These are phyloP conservation scores for Discoglossus pictus DNA, from an alignment of 2,797 vertebrate species.

Conservation along the genomic window DNA sequence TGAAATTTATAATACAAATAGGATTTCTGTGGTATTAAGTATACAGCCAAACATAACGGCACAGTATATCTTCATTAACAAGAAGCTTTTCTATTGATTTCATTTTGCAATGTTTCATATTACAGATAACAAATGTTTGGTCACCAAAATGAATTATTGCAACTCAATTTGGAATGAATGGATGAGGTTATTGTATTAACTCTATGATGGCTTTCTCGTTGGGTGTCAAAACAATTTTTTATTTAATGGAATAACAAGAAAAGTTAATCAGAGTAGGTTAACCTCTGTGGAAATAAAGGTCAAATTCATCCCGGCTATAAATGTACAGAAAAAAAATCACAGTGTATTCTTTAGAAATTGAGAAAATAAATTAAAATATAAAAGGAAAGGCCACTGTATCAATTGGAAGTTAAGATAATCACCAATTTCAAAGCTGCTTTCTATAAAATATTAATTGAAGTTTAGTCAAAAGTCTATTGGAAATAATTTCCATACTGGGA, in stretches of 20 bases:
- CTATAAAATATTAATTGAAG: no score
- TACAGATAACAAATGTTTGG: constrained; percentile 88
- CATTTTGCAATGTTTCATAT: constrained; percentile 89
- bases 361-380: no score
- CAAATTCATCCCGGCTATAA: constrained; percentile 61
- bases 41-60: constrained; percentile 75
- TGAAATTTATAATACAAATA: constrained; percentile 75
- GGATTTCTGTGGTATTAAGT: constrained; percentile 76
- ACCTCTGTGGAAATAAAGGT: constrained; percentile 73
- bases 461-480: no score
- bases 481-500: no score
- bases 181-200: constrained; percentile 88
- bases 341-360: no score
- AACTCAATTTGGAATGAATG: constrained; percentile 94
- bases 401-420: no score
- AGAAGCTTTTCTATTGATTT: constrained; percentile 98
- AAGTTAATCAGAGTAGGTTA: constrained; percentile 78
- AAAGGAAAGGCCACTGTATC: no score
- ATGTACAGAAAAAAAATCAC: no score
- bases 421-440: no score
- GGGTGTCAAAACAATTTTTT: constrained; percentile 89
- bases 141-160: constrained; percentile 91
- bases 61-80: constrained; percentile 97
- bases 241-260: constrained; percentile 85
- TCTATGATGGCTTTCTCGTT: constrained; percentile 81